These are phyloP conservation scores for Mustela nigripes DNA, from an alignment of 2,113 vertebrate species.

Conservation along the genomic window DNA sequence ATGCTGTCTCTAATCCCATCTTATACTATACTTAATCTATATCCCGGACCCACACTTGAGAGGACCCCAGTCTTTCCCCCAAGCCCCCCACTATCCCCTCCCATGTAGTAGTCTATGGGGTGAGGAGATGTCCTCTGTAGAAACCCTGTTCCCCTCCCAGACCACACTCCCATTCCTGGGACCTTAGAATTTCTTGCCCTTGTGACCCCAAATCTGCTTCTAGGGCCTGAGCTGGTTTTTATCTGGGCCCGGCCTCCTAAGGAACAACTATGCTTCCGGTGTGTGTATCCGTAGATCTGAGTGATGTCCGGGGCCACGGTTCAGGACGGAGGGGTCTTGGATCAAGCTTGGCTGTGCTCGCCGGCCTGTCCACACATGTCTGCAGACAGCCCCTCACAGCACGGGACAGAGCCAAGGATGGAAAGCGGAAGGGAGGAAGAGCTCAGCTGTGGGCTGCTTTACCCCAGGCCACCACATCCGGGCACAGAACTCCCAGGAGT, in stretches of 20 bases:
- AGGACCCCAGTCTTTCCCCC: not conserved
- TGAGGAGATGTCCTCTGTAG: not conserved
- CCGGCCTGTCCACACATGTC: not conserved
- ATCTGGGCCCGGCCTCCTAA: not conserved
- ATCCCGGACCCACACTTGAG: not conserved
- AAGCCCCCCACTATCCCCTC: fast-evolving
- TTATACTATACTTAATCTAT: not conserved
- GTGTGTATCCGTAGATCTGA: not conserved
- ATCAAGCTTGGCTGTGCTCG: not conserved
- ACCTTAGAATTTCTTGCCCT: too few relatives aligned
- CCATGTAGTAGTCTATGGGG: not conserved
- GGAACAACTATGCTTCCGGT: fast-evolving
- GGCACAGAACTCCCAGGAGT: not conserved
- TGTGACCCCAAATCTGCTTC: not conserved
- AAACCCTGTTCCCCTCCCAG: fast-evolving
- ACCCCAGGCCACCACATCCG: fast-evolving
- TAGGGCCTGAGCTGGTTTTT: too few relatives aligned
- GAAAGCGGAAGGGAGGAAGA: too few relatives aligned
- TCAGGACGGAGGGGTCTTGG: not conserved
- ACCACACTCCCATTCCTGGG: not conserved
- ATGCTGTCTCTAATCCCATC: not conserved
- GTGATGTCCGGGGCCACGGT: fast-evolving
- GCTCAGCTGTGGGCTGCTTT: fast-evolving
- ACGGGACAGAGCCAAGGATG: fast-evolving
- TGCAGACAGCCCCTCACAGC: fast-evolving